These are phyloP conservation scores for Halocynthia aurantium DNA, from an alignment of 23 tunicate genomes.

Conservation along the genomic window DNA sequence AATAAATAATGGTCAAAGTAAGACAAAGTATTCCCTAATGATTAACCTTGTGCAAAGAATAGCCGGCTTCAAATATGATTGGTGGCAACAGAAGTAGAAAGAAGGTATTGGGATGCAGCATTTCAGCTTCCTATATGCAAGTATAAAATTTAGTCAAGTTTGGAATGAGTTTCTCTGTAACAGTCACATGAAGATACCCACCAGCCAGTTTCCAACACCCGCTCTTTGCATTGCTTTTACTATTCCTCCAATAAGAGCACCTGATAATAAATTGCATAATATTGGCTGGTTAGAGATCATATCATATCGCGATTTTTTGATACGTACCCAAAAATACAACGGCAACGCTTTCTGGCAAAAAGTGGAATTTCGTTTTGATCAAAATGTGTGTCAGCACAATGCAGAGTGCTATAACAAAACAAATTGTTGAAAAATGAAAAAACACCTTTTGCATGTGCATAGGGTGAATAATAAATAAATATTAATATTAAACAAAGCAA, in stretches of 20 bases:
- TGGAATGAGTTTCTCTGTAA: too few relatives aligned
- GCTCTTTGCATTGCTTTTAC: conserved; percentile 67
- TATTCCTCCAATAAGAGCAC: conserved; percentile 85
- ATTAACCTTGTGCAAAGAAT: conserved; percentile 75
- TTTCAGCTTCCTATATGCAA: conserved; percentile 76
- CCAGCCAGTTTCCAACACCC: conserved; percentile 91
- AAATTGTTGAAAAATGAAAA: too few relatives aligned
- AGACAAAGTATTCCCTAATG: too few relatives aligned
- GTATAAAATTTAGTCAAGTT: neutral
- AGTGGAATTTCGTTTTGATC: conserved; percentile 68
- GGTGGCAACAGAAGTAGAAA: conserved; percentile 92
- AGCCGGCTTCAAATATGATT: conserved; percentile 98
- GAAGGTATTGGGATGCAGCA: conserved; percentile 86
- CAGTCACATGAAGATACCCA: conserved; percentile 3
- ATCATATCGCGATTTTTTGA: neutral
- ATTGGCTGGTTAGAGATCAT: neutral
- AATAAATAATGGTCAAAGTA: too few relatives aligned
- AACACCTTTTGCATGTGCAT: too few relatives aligned
- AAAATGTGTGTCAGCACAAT: conserved; percentile 80
- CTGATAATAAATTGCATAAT: conserved; percentile 18
- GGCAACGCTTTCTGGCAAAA: conserved; percentile 92
- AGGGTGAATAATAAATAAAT: neutral
- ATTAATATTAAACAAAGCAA: neutral
- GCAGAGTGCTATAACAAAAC: conserved; percentile 46
- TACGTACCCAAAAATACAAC: conserved; percentile 89